Evolutionary conservation across 1,140 invertebrate genomes (phyloP), one percentile per base, ranked within the genome.

Genomic region (Stegodyphus mimosarum): DNA sequence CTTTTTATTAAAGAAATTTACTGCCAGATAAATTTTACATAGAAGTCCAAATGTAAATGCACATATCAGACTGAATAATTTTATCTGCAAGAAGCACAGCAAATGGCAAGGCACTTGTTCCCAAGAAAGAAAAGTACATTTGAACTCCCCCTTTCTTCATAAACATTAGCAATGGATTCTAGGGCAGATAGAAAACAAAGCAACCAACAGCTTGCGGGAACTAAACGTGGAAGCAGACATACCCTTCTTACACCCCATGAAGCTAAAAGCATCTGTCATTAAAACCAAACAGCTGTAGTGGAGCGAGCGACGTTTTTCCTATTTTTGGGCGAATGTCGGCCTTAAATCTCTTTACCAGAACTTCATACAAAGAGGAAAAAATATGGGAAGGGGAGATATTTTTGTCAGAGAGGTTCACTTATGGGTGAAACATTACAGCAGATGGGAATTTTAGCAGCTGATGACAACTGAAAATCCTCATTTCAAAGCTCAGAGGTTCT

Each of bases 221-320:
- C 72, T 60, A 55, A 74, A 74, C 33, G 53, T 33, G 72, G 72
- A 74, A 74, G 3, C 33, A 33, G 33, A 50, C 49, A n/a, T 49
- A 60, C 52, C 17, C 72, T 18, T 50, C 71, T 53, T 18, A 53
- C 11, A 53, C 71, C 49, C 71, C 71, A n/a, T 51, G n/a, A 67
- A 51, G 13, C 15, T 50, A 9, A 17, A 49, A 78, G 76, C 76
- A 78, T 78, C 76, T 78, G 76, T 78, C 76, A 69, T 9, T 69
- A 78, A 78, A 64, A 18, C 50, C 50, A 69, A 78, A 78, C 76
- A 78, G 67, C 76, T 78, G 76, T 50, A 33, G 17, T 66, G 49
- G 18, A 77, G 33, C 33, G 33, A 33, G 76, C 50, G 50, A 18
- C 5, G 50, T 33, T 33, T 13, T 53, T 69, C 66, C 74, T 17